Evolutionary conservation across 2,113 vertebrate genomes (phyloP), one percentile per base, ranked within the genome.

Genomic region (Mellivora capensis): DNA sequence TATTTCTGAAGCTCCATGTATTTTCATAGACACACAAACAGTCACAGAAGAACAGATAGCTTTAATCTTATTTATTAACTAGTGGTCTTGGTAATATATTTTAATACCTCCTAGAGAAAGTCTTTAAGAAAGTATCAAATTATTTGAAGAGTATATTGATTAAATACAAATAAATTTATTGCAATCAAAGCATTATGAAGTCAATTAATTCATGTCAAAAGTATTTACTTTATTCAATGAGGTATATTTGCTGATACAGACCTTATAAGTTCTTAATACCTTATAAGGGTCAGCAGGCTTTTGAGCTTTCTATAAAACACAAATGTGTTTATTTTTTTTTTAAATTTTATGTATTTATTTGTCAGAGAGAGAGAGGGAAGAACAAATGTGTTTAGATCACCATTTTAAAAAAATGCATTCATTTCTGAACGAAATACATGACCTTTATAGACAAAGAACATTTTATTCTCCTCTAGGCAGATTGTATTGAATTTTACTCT

Each of bases 41-140:
- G 9, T 23, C 34, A 47, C 13, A 20, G 42, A 54, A 71, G n/a
- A 47, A 42, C 0, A 64, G 13, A 20, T 0, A 54, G 6, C 0
- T 72, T 52, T 77, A 37, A 67, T 84, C 34, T 72, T 69, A 71
- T 37, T 83, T 3, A 57, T 37, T 34, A 49, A 42, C 2, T n/a
- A 67, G 37, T 25, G 3, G 21, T 72, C 34, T 82, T 87, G 82
- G 25, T 54, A 91, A 81, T 54, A 64, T 11, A 59, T 11, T 84
- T 88, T 89, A 61, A 69, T 44, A 91, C 18, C 29, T 72, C 21
- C 37, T 29, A 8, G 20, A 64, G 39, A 88, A 77, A 54, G 54
- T 10, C 67, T 89, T 72, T 57, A 52, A 86, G 61, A 91, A 84
- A 44, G 6, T 13, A 59, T 42, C n/a, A 87, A 18, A 20, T 82